Evolutionary conservation across 2,888 invertebrate genomes (phyloP), one percentile per base, ranked within the genome.

Genomic region (Pammene fasciana): DNA sequence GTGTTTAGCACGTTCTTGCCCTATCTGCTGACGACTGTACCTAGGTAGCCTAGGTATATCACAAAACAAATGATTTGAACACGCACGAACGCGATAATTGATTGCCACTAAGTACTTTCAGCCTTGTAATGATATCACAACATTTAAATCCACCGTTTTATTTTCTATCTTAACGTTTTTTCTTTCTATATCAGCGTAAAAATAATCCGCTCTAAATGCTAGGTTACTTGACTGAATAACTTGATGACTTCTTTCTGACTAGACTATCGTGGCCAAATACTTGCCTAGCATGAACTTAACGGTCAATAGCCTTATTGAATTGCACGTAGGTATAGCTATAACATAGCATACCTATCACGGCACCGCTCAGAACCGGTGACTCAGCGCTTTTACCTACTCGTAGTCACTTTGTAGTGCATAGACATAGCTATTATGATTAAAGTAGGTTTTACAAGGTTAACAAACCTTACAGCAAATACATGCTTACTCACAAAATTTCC

Each of bases 301-400:
- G 66, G 66, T 34, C 57, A 66, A 43, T 59, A 59, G 41, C 26
- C 66, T 48, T 43, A 41, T 52, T 36, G 14, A 13, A 41, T 14
- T 65, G 26, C 56, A 26, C 5, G 14, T 57, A 43, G 18, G 18
- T 57, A 64, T 52, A 52, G 0, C 34, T 54, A 54, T 50, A 26
- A 52, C 11, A 6, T 50, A 54, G 34, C 54, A 38, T 46, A 38
- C 36, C 36, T 65, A 57, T 46, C 50, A 50, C 26, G 41, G 41
- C 41, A 26, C 46, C 34, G 34, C 54, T 57, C 56, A 57, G 48
- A 57, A 50, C n/a, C 50, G 57, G 38, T 66, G 66, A 66, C 26
- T 66, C 50, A 50, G 66, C 59, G 13, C 5, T 52, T 67, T 67
- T 54, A 54, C 54, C 52, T 57, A 46, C 34, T 45, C 8, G 46